A percentile compares a stretch with the other conserved stretches of the same genome.
Conservation (phyloP, 2,888 invertebrate genomes). For the Erebia epiphron region DNA sequence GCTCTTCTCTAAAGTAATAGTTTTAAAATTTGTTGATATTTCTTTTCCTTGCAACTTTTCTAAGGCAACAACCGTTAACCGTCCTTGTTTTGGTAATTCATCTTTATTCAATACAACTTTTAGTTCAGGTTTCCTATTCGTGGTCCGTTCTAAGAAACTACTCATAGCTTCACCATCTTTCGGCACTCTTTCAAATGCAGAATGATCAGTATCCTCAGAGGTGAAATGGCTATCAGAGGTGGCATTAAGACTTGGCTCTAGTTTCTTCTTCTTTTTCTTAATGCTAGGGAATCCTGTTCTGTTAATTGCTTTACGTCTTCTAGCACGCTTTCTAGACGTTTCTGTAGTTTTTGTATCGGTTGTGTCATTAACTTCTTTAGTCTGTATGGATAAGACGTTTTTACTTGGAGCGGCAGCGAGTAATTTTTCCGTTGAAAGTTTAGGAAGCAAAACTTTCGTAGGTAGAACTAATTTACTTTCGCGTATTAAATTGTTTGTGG, state of each 20-base stretch:
- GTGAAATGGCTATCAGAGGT: slow-evolving; percentile 66
- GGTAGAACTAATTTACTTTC: slow-evolving; percentile 77
- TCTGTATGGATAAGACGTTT: slow-evolving; percentile 57
- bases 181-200: slow-evolving; percentile 86
- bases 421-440: slow-evolving; percentile 70
- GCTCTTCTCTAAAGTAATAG: slow-evolving; percentile 45
- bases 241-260: slow-evolving; percentile 56
- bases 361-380: slow-evolving; percentile 53
- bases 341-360: slow-evolving; percentile 59
- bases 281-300: slow-evolving; percentile 94
- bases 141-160: slow-evolving; percentile 85
- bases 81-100: slow-evolving; percentile 78
- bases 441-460: slow-evolving; percentile 66
- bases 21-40: slow-evolving; percentile 53
- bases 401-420: slow-evolving; percentile 57
- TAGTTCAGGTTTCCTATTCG: slow-evolving; percentile 70
- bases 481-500: slow-evolving; percentile 65
- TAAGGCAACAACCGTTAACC: slow-evolving; percentile 83
- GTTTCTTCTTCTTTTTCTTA: slow-evolving; percentile 91
- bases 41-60: slow-evolving; percentile 84
- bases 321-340: slow-evolving; percentile 72
- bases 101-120: slow-evolving; percentile 79
- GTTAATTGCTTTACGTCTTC: slow-evolving; percentile 90
- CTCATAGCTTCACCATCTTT: slow-evolving; percentile 86
- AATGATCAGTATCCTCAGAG: slow-evolving; percentile 72